Base-by-base conservation (phyloP, 2,113 vertebrate species). In the Myiozetetes cayanensis region DNA sequence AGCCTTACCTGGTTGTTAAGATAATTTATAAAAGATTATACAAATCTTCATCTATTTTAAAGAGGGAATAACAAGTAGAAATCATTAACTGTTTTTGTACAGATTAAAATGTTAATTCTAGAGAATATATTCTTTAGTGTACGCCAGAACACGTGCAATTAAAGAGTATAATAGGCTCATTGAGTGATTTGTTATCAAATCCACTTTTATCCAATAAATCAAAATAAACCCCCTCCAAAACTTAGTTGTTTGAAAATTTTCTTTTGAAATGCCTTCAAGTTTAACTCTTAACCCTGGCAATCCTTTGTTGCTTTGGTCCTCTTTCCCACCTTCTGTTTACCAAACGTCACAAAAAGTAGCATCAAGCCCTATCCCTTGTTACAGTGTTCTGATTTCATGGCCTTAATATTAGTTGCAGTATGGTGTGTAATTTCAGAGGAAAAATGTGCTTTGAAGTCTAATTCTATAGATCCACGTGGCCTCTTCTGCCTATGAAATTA, bases 301-400 rank as follows among this genome's bases (percentile, higher is more conserved):
- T 41, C 35, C n/a, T 39, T 37, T 47, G 33, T 58, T 74, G 12
- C 6, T 35, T 90, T 74, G 30, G 16, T 47, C 68, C 84, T 76
- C n/a, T 55, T 89, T 72, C 61, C 65, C 33, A 61, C 65, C 63
- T 78, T 61, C 39, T 47, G 41, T 92, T 73, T 59, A 71, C 89
- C 62, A n/a, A 50, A 87, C 30, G 50, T 95, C 93, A 91, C 79
- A 23, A 81, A 71, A 94, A 89, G 80, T 94, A 94, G 90, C 96
- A 95, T 97, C 96, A 91, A 94, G 82, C 87, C 96, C 97, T 95
- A 30, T 87, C 76, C 89, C 71, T 58, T 75, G 59, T 94, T 73
- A 68, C 58, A 56, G 76, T 94, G 87, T 96, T 96, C 93, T 94
- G 96, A 82, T 61, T 72, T 77, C 88, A 58, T 90, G 91, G 90